Conservation (phyloP, 2,113 vertebrate genomes). For the Phaethornis superciliosus region DNA sequence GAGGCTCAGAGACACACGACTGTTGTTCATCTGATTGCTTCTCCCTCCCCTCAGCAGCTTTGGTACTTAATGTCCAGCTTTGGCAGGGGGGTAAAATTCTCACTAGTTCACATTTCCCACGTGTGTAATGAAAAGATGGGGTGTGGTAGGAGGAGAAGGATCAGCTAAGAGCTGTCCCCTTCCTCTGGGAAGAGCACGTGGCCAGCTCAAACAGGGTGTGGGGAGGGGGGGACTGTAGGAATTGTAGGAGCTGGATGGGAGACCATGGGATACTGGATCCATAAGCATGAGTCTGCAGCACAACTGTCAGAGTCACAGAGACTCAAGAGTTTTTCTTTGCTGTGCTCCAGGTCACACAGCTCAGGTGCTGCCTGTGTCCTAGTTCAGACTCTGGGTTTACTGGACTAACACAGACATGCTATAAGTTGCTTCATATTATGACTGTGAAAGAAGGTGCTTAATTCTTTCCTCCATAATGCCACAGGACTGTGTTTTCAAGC, state of each 20-base stretch:
- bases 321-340: not conserved
- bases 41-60: not conserved
- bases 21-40: accelerated
- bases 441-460: not conserved
- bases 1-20: not conserved
- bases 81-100: not conserved
- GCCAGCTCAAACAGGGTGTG: not conserved
- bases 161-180: not conserved
- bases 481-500: not conserved
- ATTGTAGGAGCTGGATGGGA: not conserved
- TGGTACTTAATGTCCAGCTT: not conserved
- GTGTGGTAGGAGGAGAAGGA: not conserved
- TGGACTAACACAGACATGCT: not conserved
- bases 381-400: not conserved
- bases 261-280: not conserved
- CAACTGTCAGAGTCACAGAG: not conserved
- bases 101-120: not conserved
- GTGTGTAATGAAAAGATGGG: not conserved
- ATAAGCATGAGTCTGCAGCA: not conserved
- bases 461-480: not conserved
- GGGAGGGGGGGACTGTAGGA: not conserved
- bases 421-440: not conserved
- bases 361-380: not conserved
- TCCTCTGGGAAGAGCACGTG: not conserved
- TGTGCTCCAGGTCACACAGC: not conserved